Evolutionary conservation across 2,888 invertebrate species (phyloP).

Genomic region (Catocala sponsa): DNA sequence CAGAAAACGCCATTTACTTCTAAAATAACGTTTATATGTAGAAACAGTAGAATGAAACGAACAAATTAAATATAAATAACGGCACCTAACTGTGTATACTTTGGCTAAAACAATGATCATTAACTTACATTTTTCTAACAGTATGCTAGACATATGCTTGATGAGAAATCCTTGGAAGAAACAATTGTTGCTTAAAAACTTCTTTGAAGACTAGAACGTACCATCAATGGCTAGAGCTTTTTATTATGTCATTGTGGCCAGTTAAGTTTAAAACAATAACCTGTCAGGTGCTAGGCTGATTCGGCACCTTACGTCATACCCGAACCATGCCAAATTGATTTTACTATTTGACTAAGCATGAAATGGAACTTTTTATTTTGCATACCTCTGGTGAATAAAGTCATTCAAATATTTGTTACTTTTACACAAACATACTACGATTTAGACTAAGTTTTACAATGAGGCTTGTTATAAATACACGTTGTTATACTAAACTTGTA

Average conservation of each 20-base stretch:
- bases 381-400: not conserved
- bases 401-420: not conserved
- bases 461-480: no score
- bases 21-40: not conserved
- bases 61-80: slow-evolving; percentile 30
- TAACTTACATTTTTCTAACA: slow-evolving; percentile 24
- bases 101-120: slow-evolving; percentile 29
- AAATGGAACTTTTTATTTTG: slow-evolving; percentile 43
- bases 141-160: slow-evolving; percentile 16
- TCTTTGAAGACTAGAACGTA: slow-evolving; percentile 23
- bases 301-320: slow-evolving; percentile 68
- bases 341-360: slow-evolving; percentile 55
- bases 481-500: slow-evolving; percentile 1
- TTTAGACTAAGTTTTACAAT: no score
- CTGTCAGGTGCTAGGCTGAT: slow-evolving; percentile 48
- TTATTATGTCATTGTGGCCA: slow-evolving; percentile 58
- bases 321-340: slow-evolving; percentile 72
- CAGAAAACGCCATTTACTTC: no score
- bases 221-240: slow-evolving; percentile 39
- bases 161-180: slow-evolving; percentile 25
- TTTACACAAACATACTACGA: no score
- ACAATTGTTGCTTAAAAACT: slow-evolving; percentile 16
- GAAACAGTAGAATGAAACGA: not conserved
- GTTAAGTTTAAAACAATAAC: slow-evolving; percentile 58
- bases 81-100: slow-evolving; percentile 20